Evolutionary conservation across 1,140 invertebrate genomes (phyloP), one percentile per base, ranked within the genome.

Genomic region (Ectropis grisescens): DNA sequence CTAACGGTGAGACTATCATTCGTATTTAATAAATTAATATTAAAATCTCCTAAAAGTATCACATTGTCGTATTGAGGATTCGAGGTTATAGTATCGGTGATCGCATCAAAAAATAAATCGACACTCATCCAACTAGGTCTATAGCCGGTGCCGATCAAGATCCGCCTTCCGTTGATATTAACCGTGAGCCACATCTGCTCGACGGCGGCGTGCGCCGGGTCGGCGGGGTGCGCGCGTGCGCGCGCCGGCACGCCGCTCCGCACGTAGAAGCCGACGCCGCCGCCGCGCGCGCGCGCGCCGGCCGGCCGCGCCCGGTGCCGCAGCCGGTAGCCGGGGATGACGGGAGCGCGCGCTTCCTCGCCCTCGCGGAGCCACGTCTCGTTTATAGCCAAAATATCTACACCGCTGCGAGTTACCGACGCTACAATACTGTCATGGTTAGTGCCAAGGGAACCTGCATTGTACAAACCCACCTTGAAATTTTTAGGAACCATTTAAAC

Each of bases 381-480:
- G 23, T 41, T 34, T 14, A 30, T 30, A 6, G 40, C 22, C 13
- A 25, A 14, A 10, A 37, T 14, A 14, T 42, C 24, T n/a, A 29
- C 13, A 12, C 39, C 39, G 55, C 51, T 42, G 64, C 62, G 6
- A 61, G 47, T 25, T 41, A 19, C 16, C 8, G 16, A 4, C 3
- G 16, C 16, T 19, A 19, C 8, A 19, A 19, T 4, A 8, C 8
- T 19, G 16, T 19, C 16, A 19, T 19, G 16, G 16, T 19, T 19
- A 4, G 16, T 19, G 16, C 16, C 16, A 4, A 19, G 8, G 16
- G 16, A 19, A 19, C 16, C 16, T 19, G 16, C 3, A 19, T 19
- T 19, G 8, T 4, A 19, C 16, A 19, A 19, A 19, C 16, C 16
- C 3, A 19, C 8, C 8, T 19, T 19, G 3, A 19, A 19, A 3